Evolutionary conservation across 2,888 invertebrate genomes (phyloP), one percentile per base, ranked within the genome.

Genomic region (Gerris lacustris): DNA sequence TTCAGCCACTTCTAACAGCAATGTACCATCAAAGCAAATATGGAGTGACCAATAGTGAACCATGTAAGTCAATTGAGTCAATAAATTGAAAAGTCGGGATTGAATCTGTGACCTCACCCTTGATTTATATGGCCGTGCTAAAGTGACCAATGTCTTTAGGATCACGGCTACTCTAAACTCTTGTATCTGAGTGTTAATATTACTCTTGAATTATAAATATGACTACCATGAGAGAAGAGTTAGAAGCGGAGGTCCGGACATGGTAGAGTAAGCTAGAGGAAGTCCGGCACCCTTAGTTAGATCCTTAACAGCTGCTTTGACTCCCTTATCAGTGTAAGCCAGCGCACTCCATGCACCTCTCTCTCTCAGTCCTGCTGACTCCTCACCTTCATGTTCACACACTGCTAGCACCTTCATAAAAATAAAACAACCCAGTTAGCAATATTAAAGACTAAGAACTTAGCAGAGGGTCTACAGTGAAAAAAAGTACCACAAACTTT

Each of bases 261-360:
- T 85, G 17, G 86, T 86, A 78, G 88, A 87, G 77, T 88, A 86
- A 9, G 88, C 83, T n/a, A 86, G 80, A 77, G 84, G 81, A 0
- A 86, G 86, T n/a, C 86, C 86, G 77, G 83, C 81, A 11, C 85
- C 84, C 1, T 82, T 81, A 0, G 87, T 86, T 55, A 85, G 79
- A 72, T 85, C 83, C 70, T 83, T 80, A 17, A 88, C 83, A 76
- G 84, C 81, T 72, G 84, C 83, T 43, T 83, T 76, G 67, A 85
- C 77, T 71, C 85, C 84, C 70, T 82, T 82, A 55, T 83, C 81
- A 69, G 82, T 82, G 75, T 84, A 87, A 75, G 85, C 85, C 6
- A 88, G 80, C 15, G 88, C 86, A 66, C 85, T 82, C 77, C 85
- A 85, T 1, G 88, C 88, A 55, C 89, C 89, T 77, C 83, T 83